Base-by-base conservation (phyloP, 2,888 invertebrate species). In the Mechanitis messenoides region DNA sequence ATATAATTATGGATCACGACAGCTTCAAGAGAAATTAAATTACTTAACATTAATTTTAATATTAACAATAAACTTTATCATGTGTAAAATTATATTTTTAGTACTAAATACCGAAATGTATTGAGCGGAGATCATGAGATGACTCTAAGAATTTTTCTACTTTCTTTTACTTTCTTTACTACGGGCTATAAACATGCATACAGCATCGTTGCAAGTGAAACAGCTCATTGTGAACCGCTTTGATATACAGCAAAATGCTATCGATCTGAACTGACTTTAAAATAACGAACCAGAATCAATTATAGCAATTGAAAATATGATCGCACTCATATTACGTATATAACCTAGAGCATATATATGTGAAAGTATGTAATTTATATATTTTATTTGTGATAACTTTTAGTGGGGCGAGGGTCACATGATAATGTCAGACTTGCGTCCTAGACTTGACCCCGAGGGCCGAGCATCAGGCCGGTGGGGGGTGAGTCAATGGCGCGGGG, bases 191-290 rank as follows among this genome's bases (percentile, higher is more conserved):
- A 60, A 61, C 59, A 59, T 62, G 66, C 79, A 74, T 81, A 81
- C 79, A 80, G 64, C 79, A 74, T 20, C 73, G 68, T 68, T 69
- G 67, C 72, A 65, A 66, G 74, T 69, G 69, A 75, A 72, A 71
- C 66, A 74, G 74, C 68, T 66, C 50, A 31, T 50, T 50, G 31
- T 50, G n/a, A 50, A 42, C 35, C 47, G 58, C 64, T 63, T 65
- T 69, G 66, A 60, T 65, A 71, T 74, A 76, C 74, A 77, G 74
- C 73, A 70, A 62, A 70, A 66, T 74, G 74, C 76, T 77, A 85
- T 84, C 83, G 85, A 87, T 85, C 78, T 76, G 76, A 75, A 74
- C 74, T 83, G 84, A 86, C 89, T 88, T 89, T 89, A 88, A 82
- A 80, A 78, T 78, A 78, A 78, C 79, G 80, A 76, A 76, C 79